These are phyloP conservation scores for Oryzias woworae DNA, from an alignment of 2,113 vertebrate species.

Conservation along the genomic window DNA sequence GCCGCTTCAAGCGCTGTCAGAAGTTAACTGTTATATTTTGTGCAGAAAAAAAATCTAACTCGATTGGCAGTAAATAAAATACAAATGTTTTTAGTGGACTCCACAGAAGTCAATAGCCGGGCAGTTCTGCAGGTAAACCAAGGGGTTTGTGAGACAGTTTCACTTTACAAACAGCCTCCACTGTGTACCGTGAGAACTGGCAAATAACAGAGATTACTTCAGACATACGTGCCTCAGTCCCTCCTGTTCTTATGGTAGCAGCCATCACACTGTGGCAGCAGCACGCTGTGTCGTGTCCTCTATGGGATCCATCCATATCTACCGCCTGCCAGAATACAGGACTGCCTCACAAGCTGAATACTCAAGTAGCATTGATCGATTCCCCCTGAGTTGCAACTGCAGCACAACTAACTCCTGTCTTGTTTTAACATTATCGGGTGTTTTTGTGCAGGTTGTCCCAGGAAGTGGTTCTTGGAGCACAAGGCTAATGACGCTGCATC, in stretches of 20 bases:
- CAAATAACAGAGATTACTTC: slow-evolving; percentile 17
- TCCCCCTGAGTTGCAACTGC: neutral
- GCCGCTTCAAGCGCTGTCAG: slow-evolving; percentile 17
- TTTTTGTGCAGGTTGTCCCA: neutral
- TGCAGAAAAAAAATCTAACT: neutral
- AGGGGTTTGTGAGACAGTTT: slow-evolving; percentile 4
- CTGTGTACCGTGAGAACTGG: neutral
- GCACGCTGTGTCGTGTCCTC: slow-evolving; percentile 3
- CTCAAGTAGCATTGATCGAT: slow-evolving; percentile 26
- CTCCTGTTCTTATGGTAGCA: neutral
- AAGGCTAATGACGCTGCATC: neutral
- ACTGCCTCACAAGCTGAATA: slow-evolving; percentile 3
- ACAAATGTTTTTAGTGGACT: neutral
- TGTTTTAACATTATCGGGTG: neutral
- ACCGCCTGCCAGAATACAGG: neutral
- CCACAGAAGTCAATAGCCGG: slow-evolving; percentile 15
- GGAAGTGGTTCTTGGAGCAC: neutral
- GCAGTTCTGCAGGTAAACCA: slow-evolving; percentile 3
- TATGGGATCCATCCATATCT: slow-evolving; percentile 1
- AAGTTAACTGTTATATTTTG: neutral
- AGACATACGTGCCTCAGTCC: neutral
- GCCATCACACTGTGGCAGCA: slow-evolving; percentile 6
- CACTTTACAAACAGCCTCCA: neutral
- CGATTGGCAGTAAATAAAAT: neutral
- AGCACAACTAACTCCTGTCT: neutral